phyloP scores from a whole-genome alignment of 2,888 invertebrate species.

The Selenia dentaria region DNA sequence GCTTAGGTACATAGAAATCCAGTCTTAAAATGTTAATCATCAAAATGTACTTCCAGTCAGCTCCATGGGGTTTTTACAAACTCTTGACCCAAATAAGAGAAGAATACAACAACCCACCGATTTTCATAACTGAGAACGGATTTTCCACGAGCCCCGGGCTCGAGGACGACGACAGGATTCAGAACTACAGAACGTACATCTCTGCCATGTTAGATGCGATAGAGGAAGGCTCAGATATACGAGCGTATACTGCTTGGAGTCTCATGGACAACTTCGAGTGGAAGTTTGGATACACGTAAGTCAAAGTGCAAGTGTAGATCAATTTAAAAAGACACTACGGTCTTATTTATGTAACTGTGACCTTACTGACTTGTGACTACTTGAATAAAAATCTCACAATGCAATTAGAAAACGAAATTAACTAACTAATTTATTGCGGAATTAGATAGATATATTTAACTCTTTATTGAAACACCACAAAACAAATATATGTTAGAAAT shows the following conservation, averaged over 20 bases:
- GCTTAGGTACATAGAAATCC: no score
- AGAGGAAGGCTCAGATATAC: slow-evolving; percentile 66
- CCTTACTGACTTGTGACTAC: no score
- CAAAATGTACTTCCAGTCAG: no score
- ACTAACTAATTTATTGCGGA: no score
- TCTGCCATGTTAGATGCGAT: slow-evolving; percentile 67
- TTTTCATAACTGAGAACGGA: slow-evolving; percentile 85
- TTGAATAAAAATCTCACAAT: no score
- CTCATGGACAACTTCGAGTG: slow-evolving; percentile 87
- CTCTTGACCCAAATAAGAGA: slow-evolving; percentile 74
- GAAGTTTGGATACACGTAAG: slow-evolving; percentile 81
- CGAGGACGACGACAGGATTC: slow-evolving; percentile 65
- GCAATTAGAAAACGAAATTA: no score
- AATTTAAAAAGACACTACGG: no score
- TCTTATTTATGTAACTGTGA: no score
- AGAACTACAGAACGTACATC: slow-evolving; percentile 62
- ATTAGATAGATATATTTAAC: no score
- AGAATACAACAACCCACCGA: slow-evolving; percentile 75
- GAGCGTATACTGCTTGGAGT: slow-evolving; percentile 85
- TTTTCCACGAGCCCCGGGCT: slow-evolving; percentile 46
- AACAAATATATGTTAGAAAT: no score
- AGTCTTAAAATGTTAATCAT: no score
- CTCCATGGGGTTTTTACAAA: slow-evolving; percentile 83
- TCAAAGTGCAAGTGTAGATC: slow-evolving; percentile 17
- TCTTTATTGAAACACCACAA: no score